A percentile compares a stretch with the other conserved stretches of the same genome.
Conservation (phyloP, 2,888 invertebrate genomes). For the Orchestes rusci region DNA sequence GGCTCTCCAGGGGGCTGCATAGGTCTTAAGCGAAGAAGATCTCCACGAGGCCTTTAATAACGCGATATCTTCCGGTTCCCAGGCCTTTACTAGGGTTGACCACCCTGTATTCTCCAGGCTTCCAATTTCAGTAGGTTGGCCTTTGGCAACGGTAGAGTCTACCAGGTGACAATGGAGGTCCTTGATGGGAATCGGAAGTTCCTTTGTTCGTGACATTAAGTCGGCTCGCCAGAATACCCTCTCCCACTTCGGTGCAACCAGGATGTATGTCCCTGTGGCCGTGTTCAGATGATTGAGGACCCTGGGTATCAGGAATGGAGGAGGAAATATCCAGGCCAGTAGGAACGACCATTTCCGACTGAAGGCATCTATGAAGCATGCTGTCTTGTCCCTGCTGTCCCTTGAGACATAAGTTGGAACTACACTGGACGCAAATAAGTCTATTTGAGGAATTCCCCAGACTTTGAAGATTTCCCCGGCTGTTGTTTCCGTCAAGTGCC, state of each 20-base stretch:
- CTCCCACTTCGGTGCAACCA: conserved; percentile 28
- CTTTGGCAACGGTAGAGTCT: conserved; percentile 15
- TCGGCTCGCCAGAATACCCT: conserved; percentile 29
- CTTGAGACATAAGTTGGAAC: conserved; percentile 19
- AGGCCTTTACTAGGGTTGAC: conserved; percentile 7
- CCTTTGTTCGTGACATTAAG: conserved; percentile 4
- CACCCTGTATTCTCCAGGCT: conserved; percentile 22
- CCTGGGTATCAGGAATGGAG: conserved; percentile 29
- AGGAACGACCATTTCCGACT: conserved; percentile 20
- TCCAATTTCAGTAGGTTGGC: conserved; percentile 15
- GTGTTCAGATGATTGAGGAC: conserved; percentile 27
- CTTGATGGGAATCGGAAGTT: conserved; percentile 8
- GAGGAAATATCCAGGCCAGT: conserved; percentile 32
- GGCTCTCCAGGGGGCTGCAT: conserved; percentile 13
- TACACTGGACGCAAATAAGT: conserved; percentile 24
- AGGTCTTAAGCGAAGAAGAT: conserved; percentile 13
- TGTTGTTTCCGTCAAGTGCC: background rate
- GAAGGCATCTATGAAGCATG: conserved; percentile 23
- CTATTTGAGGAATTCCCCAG: conserved; percentile 24
- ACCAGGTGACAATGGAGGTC: conserved; percentile 11
- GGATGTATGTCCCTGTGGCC: conserved; percentile 25
- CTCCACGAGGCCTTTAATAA: conserved; percentile 13
- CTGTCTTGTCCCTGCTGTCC: conserved; percentile 16
- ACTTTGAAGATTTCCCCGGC: background rate
- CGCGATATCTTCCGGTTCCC: conserved; percentile 8